Conservation (phyloP, 1,140 invertebrate genomes). For the Euura saliciscinereae region DNA sequence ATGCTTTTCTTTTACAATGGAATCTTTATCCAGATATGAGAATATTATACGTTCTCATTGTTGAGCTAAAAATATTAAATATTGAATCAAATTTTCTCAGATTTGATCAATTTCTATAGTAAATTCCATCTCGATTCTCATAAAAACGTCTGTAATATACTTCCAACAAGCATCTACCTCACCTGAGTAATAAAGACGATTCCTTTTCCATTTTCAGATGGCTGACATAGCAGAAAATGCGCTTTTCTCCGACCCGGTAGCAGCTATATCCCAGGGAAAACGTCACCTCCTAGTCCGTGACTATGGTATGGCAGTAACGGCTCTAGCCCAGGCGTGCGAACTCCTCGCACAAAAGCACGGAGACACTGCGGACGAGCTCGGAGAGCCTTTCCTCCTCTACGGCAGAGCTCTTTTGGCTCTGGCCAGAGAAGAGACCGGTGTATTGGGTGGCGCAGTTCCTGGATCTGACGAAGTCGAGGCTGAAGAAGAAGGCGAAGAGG, state of each 20-base stretch:
- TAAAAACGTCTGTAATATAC: too few relatives aligned
- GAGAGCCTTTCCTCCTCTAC: slow-evolving; percentile 81
- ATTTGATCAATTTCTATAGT: too few relatives aligned
- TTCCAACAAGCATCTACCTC: too few relatives aligned
- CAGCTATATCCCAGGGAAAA: slow-evolving; percentile 73
- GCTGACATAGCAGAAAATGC: slow-evolving; percentile 58
- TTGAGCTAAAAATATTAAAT: too few relatives aligned
- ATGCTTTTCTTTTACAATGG: too few relatives aligned
- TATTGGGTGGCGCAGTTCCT: slow-evolving; percentile 76
- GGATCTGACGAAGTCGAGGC: slow-evolving; percentile 61
- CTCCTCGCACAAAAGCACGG: slow-evolving; percentile 74
- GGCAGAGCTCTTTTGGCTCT: slow-evolving; percentile 82
- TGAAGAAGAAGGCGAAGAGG: slow-evolving; percentile 60
- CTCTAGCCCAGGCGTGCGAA: slow-evolving; percentile 77
- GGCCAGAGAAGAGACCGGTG: slow-evolving; percentile 78
- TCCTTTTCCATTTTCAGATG: slow-evolving; percentile 57
- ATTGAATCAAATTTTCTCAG: too few relatives aligned
- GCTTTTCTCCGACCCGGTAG: slow-evolving; percentile 58
- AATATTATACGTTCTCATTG: too few relatives aligned
- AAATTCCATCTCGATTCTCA: too few relatives aligned
- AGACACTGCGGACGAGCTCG: slow-evolving; percentile 78
- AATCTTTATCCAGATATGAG: too few relatives aligned
- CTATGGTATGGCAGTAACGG: slow-evolving; percentile 75
- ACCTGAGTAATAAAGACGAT: too few relatives aligned
- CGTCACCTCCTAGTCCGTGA: slow-evolving; percentile 82